Evolutionary conservation across 2,888 invertebrate genomes (phyloP), one percentile per base, ranked within the genome.

Genomic region (Glyphotaelius pellucidus): DNA sequence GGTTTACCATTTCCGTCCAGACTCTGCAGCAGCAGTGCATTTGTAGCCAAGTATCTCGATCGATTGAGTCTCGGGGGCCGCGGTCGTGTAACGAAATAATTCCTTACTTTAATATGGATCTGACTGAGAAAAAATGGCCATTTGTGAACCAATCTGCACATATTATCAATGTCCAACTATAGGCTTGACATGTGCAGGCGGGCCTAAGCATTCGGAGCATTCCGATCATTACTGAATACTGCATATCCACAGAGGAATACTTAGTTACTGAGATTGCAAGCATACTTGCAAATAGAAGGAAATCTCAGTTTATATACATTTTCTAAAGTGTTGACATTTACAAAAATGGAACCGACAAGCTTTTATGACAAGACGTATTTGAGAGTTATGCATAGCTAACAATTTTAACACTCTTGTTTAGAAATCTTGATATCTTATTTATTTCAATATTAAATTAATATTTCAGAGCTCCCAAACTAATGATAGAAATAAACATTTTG

Each of bases 1-100:
- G 88, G 52, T 88, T 88, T 88, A 32, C 88, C 88, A 88, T 88
- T 88, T 88, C 88, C 30, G 88, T 31, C 42, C 47, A n/a, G 25
- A 2, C 19, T 31, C 83, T 32, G 83, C 42, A 14, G 25, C 42
- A 14, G 25, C 86, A 83, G 25, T 67, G 67, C 67, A 67, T 35
- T 30, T 47, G 86, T 47, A 30, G 14, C 14, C 42, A 86, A n/a
- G n/a, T 85, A 35, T 86, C 38, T 86, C 86, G 35, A 11, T 30
- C 83, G 83, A 83, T 83, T 12, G 83, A 9, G 35, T 35, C 81
- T 9, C 81, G 14, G 83, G 38, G 32, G 19, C 83, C 32, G 83
- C 32, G 38, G 19, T 83, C 83, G 38, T 35, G 83, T 83, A 83
- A 83, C 5, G 25, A 83, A 83, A 83, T 83, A 38, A 35, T 83